phyloP scores from a whole-genome alignment of 2,113 vertebrate genomes.

The Perca flavescens region DNA sequence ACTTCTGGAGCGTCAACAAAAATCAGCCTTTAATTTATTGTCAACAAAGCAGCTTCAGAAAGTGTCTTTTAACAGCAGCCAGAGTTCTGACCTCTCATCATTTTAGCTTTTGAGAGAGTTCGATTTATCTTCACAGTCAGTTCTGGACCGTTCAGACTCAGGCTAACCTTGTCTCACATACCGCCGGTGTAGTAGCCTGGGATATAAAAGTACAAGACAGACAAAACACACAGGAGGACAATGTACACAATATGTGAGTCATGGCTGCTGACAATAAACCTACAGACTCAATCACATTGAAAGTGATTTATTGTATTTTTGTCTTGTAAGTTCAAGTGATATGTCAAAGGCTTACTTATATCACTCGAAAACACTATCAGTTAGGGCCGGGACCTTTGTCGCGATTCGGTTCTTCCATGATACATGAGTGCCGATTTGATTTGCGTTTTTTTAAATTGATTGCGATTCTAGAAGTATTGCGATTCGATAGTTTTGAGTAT shows the following conservation, averaged over 20 bases:
- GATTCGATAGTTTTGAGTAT: too few relatives aligned
- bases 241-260: background rate
- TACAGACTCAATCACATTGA: background rate
- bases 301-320: background rate
- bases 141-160: slow-evolving; percentile 7
- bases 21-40: slow-evolving; percentile 47
- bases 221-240: background rate
- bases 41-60: slow-evolving; percentile 51
- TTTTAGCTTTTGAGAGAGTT: slow-evolving; percentile 11
- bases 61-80: slow-evolving; percentile 17
- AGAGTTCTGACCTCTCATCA: slow-evolving; percentile 32
- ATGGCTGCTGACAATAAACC: background rate
- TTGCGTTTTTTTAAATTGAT: too few relatives aligned
- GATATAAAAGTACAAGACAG: background rate
- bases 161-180: slow-evolving; percentile 24
- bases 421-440: too few relatives aligned
- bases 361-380: background rate
- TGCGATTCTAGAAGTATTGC: too few relatives aligned
- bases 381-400: background rate
- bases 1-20: slow-evolving; percentile 33
- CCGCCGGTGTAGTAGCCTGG: background rate
- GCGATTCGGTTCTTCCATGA: too few relatives aligned
- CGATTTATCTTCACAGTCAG: slow-evolving; percentile 23
- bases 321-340: background rate
- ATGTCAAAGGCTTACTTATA: slow-evolving; percentile 2